Conservation (phyloP, 2,113 vertebrate species). For the Phylloscopus trochiloides region DNA sequence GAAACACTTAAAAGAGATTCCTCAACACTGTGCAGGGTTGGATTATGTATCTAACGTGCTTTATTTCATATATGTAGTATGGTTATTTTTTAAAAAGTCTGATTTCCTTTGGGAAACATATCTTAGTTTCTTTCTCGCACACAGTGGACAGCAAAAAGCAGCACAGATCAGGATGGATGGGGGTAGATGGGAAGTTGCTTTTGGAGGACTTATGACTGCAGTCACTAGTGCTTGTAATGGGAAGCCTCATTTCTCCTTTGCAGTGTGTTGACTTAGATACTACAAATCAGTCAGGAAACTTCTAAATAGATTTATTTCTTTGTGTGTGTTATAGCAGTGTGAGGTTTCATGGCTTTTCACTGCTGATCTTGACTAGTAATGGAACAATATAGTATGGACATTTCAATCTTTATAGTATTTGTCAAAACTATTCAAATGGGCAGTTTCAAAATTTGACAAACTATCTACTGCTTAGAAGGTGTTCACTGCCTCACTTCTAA, state of each 20-base stretch:
- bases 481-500: neutral
- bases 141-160: neutral
- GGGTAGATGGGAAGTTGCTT: neutral
- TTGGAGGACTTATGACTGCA: neutral
- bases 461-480: neutral
- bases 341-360: neutral
- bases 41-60: neutral
- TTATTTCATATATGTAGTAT: neutral
- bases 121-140: neutral
- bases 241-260: neutral
- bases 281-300: neutral
- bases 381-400: neutral
- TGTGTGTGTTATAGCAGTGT: neutral
- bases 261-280: neutral
- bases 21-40: neutral
- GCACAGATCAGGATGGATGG: neutral
- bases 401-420: neutral
- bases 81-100: neutral
- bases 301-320: neutral
- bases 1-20: neutral
- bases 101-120: neutral
- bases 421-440: neutral
- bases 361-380: neutral
- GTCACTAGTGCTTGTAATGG: neutral
- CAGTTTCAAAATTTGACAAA: neutral